A percentile compares a stretch with the other conserved stretches of the same genome.
Evolutionary conservation across 1,140 invertebrate genomes (phyloP).

Genomic region (Papilio helenus): DNA sequence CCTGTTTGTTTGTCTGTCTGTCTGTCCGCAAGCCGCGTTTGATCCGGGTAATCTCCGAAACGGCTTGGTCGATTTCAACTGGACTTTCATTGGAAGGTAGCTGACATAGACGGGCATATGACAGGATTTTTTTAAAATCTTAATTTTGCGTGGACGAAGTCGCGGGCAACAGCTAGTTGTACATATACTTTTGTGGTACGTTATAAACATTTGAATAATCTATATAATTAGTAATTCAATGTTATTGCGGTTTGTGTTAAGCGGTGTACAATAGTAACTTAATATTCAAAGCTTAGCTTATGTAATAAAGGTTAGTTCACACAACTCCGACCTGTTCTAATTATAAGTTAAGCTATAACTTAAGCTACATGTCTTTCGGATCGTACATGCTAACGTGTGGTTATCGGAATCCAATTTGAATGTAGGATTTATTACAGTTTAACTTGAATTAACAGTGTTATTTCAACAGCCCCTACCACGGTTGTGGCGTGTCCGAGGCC

Average conservation of each 20-base stretch:
- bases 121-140: no score
- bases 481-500: no score
- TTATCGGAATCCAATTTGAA: not conserved
- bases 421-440: not conserved
- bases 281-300: not conserved
- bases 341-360: conserved; percentile 8
- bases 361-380: not conserved
- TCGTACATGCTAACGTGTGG: conserved; percentile 1
- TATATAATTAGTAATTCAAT: not conserved
- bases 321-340: conserved; percentile 5
- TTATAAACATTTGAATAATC: not conserved
- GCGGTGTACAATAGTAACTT: not conserved
- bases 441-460: not conserved
- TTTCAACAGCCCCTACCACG: not conserved
- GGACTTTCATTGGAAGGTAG: no score
- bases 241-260: not conserved
- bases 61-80: no score
- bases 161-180: no score
- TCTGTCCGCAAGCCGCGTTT: no score
- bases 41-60: no score
- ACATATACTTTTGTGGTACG: no score
- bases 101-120: no score
- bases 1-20: no score
- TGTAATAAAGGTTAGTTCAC: not conserved
- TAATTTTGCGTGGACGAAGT: no score